phyloP scores from a whole-genome alignment of 2,888 invertebrate genomes.

The Eupithecia subumbrata region DNA sequence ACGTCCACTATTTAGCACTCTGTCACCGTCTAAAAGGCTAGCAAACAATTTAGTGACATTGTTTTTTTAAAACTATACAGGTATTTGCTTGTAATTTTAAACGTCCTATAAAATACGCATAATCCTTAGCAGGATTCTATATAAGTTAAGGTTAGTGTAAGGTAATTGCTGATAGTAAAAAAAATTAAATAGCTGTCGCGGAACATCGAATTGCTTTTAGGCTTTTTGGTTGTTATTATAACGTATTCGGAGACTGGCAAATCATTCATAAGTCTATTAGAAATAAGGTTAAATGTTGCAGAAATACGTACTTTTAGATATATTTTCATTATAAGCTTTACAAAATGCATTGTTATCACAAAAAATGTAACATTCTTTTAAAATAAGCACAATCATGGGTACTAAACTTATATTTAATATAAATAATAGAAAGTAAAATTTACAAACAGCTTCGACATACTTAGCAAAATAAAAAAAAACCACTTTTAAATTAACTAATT shows the following conservation, averaged over 20 bases:
- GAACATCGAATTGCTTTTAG: neutral
- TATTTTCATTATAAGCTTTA: neutral
- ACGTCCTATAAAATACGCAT: neutral
- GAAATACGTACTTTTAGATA: neutral
- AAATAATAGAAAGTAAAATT: neutral
- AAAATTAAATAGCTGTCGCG: neutral
- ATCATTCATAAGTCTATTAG: conserved; percentile 12
- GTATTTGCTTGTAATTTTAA: no score
- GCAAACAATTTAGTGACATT: no score
- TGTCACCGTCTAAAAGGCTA: no score
- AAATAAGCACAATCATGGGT: conserved; percentile 3
- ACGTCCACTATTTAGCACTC: no score
- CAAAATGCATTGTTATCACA: conserved; percentile 5
- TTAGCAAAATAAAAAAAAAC: conserved; percentile 13
- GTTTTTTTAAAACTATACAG: no score
- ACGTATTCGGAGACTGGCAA: conserved; percentile 13
- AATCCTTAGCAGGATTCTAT: neutral
- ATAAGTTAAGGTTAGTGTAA: neutral
- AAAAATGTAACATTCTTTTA: neutral
- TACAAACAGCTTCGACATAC: neutral
- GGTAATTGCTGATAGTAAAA: neutral
- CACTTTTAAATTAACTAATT: neutral
- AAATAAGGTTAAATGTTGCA: conserved; percentile 16
- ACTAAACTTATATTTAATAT: neutral
- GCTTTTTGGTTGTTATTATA: neutral